Evolutionary conservation across 2,888 invertebrate species (phyloP).

Genomic region (Argynnis bischoffii): DNA sequence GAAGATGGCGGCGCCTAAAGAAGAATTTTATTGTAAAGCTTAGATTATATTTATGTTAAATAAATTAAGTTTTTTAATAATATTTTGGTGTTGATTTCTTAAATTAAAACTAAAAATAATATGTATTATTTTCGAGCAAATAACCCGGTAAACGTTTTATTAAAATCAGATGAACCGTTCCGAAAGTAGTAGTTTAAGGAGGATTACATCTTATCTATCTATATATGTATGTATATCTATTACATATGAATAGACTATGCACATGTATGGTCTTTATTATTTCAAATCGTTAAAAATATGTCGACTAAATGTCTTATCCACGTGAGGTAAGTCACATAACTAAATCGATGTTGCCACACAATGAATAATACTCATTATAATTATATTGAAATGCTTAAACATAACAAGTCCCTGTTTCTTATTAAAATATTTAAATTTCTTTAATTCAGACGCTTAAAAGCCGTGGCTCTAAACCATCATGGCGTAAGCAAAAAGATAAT

Average conservation of each 20-base stretch:
- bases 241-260: too few species aligned
- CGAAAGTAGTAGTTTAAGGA: too few species aligned
- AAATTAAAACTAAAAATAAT: too few species aligned
- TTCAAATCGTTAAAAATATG: neutral
- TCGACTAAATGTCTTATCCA: too few species aligned
- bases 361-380: conserved; percentile 10
- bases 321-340: neutral
- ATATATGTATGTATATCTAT: neutral
- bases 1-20: neutral
- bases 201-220: too few species aligned
- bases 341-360: neutral
- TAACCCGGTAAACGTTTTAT: too few species aligned
- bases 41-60: neutral
- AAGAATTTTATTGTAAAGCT: conserved; percentile 5
- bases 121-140: too few species aligned
- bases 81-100: too few species aligned
- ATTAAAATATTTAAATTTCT: conserved; percentile 47
- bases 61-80: too few species aligned
- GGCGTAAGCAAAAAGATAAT: conserved; percentile 55
- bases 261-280: neutral
- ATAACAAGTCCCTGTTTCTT: conserved; percentile 38
- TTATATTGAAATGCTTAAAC: conserved; percentile 11
- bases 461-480: conserved; percentile 27
- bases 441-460: conserved; percentile 44
- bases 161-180: too few species aligned